A percentile compares a stretch with the other conserved stretches of the same genome.
Evolutionary conservation across 1,140 invertebrate species (phyloP).

Genomic region (Chymomyza costata): DNA sequence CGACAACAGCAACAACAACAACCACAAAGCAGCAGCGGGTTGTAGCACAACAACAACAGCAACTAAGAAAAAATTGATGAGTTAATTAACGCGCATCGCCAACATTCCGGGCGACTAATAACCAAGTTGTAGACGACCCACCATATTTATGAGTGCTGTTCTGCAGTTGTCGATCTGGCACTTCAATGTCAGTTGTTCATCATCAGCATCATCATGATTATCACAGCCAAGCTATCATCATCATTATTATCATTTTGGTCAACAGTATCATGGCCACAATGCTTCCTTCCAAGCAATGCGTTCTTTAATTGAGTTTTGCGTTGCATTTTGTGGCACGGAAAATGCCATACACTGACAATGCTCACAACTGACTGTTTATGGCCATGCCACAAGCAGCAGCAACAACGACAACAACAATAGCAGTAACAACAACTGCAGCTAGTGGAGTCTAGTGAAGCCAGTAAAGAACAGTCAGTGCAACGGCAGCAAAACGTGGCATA

Average conservation of each 20-base stretch:
- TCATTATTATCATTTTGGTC: conserved; percentile 20
- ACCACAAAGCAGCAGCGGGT: conserved; percentile 8
- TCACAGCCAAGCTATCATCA: too few species aligned
- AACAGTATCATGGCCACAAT: conserved; percentile 54
- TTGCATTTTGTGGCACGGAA: conserved; percentile 49
- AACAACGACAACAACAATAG: conserved; percentile 17
- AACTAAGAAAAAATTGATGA: conserved; percentile 61
- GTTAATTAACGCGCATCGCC: conserved; percentile 72
- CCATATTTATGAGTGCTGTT: conserved; percentile 65
- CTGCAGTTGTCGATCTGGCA: conserved; percentile 65
- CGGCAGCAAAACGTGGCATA: conserved; percentile 70
- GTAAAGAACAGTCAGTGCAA: too few species aligned
- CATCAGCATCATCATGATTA: conserved; percentile 33
- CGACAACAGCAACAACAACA: conserved; percentile 30
- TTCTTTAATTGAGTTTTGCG: conserved; percentile 73
- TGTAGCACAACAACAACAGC: too few species aligned
- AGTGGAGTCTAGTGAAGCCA: background rate
- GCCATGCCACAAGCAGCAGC: conserved; percentile 41
- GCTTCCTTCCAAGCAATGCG: conserved; percentile 56
- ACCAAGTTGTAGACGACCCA: conserved; percentile 67
- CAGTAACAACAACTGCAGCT: conserved; percentile 25
- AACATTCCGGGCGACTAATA: conserved; percentile 72
- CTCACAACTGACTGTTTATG: conserved; percentile 51
- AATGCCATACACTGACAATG: conserved; percentile 34
- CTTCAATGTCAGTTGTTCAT: conserved; percentile 71